Evolutionary conservation across 1,140 invertebrate genomes (phyloP).

Genomic region (Scaptomyza graminum): DNA sequence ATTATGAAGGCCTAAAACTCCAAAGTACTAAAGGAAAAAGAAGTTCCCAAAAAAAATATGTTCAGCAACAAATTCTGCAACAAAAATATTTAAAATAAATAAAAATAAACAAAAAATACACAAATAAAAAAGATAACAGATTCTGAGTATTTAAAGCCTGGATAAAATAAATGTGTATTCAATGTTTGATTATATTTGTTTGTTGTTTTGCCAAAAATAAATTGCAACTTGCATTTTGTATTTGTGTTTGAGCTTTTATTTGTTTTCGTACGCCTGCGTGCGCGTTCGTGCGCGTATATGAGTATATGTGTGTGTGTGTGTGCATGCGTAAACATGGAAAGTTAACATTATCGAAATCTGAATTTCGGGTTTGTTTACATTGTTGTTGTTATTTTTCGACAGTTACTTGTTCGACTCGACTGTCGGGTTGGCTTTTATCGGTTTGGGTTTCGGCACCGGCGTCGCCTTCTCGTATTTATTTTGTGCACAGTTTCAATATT

Average conservation of each 20-base stretch:
- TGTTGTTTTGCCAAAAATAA: neutral
- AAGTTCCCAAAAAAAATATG: constrained; percentile 40
- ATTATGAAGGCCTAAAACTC: constrained; percentile 20
- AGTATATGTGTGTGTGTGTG: no score
- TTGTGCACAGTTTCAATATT: constrained; percentile 76
- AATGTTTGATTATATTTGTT: no score
- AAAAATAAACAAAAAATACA: constrained; percentile 3
- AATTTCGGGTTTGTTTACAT: constrained; percentile 27
- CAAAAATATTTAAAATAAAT: constrained; percentile 35
- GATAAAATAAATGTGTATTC: neutral
- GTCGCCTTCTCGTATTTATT: constrained; percentile 55
- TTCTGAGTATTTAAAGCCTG: constrained; percentile 1
- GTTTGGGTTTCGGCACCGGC: no score
- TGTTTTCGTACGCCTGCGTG: constrained; percentile 23
- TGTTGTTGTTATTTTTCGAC: constrained; percentile 18
- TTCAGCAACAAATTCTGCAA: constrained; percentile 53
- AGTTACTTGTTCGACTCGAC: constrained; percentile 28
- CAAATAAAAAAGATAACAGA: constrained; percentile 29
- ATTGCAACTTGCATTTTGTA: constrained; percentile 16
- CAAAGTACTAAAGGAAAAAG: constrained; percentile 9
- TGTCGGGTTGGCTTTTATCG: constrained; percentile 51
- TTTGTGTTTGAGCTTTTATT: constrained; percentile 21
- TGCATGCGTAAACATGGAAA: constrained; percentile 57
- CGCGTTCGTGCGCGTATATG: constrained; percentile 7
- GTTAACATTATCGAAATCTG: constrained; percentile 49